These are phyloP conservation scores for Leptinotarsa defecta DNA, from an alignment of 1,140 invertebrate species.

Conservation along the genomic window DNA sequence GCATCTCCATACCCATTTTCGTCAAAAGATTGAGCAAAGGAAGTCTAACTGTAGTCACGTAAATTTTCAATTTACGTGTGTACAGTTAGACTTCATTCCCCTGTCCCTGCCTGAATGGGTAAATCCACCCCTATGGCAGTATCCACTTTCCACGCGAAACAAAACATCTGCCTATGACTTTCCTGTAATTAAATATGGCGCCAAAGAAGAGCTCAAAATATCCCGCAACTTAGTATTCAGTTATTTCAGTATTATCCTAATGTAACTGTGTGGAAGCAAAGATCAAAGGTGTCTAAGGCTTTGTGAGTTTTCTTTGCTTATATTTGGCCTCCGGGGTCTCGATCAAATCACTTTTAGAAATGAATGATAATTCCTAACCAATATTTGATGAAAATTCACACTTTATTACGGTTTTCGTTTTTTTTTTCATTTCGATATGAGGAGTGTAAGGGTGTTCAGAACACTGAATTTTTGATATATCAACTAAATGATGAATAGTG, in stretches of 20 bases:
- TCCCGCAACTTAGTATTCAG: background rate
- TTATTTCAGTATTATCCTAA: conserved; percentile 14
- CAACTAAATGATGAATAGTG: no score
- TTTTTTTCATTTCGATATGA: no score
- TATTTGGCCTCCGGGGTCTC: background rate
- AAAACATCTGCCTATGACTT: conserved; percentile 28
- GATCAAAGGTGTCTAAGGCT: conserved; percentile 33
- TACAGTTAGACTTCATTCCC: background rate
- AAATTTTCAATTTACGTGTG: background rate
- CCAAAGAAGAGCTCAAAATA: conserved; percentile 19
- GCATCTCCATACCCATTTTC: no score
- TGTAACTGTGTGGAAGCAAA: conserved; percentile 35
- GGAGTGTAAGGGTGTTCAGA: no score
- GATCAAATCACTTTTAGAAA: background rate
- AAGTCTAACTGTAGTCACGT: no score
- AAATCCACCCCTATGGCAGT: conserved; percentile 1
- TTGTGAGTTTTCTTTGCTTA: conserved; percentile 25
- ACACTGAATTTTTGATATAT: no score
- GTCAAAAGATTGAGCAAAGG: no score
- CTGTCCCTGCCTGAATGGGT: background rate
- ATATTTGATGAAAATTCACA: no score
- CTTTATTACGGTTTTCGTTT: no score
- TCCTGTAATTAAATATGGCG: conserved; percentile 25
- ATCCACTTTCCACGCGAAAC: conserved; percentile 4
- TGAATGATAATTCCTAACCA: no score